Base-by-base conservation (phyloP, 2,797 vertebrate species). In the Spea hammondii region DNA sequence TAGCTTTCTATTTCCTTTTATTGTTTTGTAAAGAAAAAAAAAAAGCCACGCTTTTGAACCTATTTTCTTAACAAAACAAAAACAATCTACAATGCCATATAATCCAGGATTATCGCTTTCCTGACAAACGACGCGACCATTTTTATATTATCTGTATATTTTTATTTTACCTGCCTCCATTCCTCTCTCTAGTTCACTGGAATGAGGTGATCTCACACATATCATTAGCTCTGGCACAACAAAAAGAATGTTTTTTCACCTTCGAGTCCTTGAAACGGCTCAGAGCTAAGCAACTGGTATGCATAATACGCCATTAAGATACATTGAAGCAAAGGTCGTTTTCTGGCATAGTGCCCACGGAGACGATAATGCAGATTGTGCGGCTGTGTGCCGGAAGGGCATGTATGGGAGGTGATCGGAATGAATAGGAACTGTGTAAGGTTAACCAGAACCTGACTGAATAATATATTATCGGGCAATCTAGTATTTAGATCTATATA, bases 301-400 rank as follows among this genome's bases (percentile, higher is more conserved):
- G 62, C 62, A 72, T 55, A 77, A 77, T 69, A 70, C n/a, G 51
- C 32, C 48, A 49, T 64, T 70, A 72, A 78, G 51, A 65, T 51
- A 78, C 10, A 45, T 10, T 11, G 44, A 32, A 55, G 13, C 0
- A 6, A 72, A 72, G 57, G 70, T 53, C 51, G 10, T 12, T 45
- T 5, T 12, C 17, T 70, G 54, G 67, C 66, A 77, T n/a, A 13
- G 49, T 72, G 65, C 65, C 53, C 48, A 53, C 51, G 32, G 47
- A 79, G 54, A 78, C 12, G n/a, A 17, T 60, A 47, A 48, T 72
- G 11, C 14, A 44, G 32, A 32, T 50, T 54, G 44, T 48, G 47
- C 45, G n/a, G 47, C 45, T 74, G 51, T 57, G 3, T 44, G 6
- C 8, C 11, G 32, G 54, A 60, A 72, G 70, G 14, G 70, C 5